Conservation (phyloP, 1,140 invertebrate genomes). For the Drosophila nikananu region DNA sequence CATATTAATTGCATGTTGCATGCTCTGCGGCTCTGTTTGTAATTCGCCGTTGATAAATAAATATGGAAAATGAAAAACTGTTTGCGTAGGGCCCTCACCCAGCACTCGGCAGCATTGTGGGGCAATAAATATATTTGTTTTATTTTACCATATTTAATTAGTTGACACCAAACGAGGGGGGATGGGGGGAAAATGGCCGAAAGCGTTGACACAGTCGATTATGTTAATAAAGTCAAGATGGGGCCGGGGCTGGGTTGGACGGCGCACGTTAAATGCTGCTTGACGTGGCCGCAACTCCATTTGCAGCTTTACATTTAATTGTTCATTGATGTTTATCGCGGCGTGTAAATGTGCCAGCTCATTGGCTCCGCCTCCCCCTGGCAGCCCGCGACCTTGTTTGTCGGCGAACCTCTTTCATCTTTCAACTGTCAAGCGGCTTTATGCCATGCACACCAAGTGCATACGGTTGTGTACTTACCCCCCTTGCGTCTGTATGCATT, state of each 20-base stretch:
- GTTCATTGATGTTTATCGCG: slow-evolving; percentile 71
- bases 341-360: slow-evolving; percentile 65
- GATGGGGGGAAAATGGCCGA: slow-evolving; percentile 40
- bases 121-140: slow-evolving; percentile 24
- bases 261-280: slow-evolving; percentile 10
- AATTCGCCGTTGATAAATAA: slow-evolving; percentile 54
- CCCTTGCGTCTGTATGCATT: slow-evolving; percentile 27
- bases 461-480: not conserved
- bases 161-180: slow-evolving; percentile 37
- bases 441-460: slow-evolving; percentile 24
- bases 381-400: not conserved
- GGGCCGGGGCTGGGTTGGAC: not conserved
- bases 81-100: slow-evolving; percentile 19
- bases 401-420: slow-evolving; percentile 24
- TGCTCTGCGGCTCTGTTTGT: slow-evolving; percentile 45
- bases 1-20: slow-evolving; percentile 65
- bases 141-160: slow-evolving; percentile 70
- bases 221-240: slow-evolving; percentile 69
- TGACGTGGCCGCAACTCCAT: slow-evolving; percentile 34
- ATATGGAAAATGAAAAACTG: slow-evolving; percentile 50
- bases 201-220: slow-evolving; percentile 73
- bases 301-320: slow-evolving; percentile 68
- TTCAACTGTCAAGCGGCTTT: slow-evolving; percentile 45
- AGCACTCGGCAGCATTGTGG: slow-evolving; percentile 22
- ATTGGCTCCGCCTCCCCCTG: slow-evolving; percentile 14